Conservation (phyloP, 2,888 invertebrate genomes). For the Chrysodeixis includens region DNA sequence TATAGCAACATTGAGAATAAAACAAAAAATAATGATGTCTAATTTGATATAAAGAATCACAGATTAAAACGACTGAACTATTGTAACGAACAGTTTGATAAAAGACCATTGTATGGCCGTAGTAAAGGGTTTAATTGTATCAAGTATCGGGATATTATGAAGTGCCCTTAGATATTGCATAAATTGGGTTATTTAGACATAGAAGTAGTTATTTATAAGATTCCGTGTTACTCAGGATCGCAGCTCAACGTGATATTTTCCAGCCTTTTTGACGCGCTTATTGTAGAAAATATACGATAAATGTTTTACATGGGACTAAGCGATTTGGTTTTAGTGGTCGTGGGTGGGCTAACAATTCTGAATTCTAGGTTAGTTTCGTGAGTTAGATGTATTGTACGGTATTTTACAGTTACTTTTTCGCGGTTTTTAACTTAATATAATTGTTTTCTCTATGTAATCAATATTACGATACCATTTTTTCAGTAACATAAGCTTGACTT, state of each 20-base stretch:
- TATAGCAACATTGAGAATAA: background rate
- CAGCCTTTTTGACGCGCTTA: background rate
- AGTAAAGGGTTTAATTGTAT: background rate
- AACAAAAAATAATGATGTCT: background rate
- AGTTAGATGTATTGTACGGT: background rate
- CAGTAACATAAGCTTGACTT: background rate
- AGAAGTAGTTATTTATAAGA: slow-evolving; percentile 37
- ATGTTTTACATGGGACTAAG: background rate
- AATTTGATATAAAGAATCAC: background rate
- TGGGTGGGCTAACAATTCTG: background rate
- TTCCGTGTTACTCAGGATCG: slow-evolving; percentile 34
- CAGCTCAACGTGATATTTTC: slow-evolving; percentile 14
- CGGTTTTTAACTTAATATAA: background rate
- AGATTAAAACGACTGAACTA: background rate
- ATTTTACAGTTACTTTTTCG: too few species aligned
- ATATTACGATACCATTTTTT: background rate
- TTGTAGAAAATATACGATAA: background rate
- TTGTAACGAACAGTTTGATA: background rate
- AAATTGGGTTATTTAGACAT: slow-evolving; percentile 38
- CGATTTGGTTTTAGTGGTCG: background rate
- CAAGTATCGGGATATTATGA: slow-evolving; percentile 22
- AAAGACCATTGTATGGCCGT: background rate
- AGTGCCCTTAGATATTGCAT: slow-evolving; percentile 53
- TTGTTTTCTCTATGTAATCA: background rate
- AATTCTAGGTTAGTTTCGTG: background rate